phyloP scores from a whole-genome alignment of 2,797 vertebrate species.

The Leontopithecus rosalia region DNA sequence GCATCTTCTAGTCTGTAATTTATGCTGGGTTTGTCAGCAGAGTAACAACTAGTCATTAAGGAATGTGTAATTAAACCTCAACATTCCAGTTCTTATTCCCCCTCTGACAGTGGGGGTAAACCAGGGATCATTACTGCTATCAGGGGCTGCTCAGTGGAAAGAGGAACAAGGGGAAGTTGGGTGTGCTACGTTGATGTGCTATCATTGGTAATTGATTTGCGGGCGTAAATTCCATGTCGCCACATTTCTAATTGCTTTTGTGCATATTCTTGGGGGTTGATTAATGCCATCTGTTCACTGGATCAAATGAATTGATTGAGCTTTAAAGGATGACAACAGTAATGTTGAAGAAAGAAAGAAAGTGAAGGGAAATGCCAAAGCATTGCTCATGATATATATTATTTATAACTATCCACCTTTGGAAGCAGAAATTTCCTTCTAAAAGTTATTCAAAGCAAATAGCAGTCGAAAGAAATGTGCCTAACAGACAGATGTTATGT shows the following conservation, averaged over 20 bases:
- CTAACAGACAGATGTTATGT: constrained; percentile 26
- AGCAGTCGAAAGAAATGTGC: constrained; percentile 2
- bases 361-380: constrained; percentile 63
- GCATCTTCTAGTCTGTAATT: constrained; percentile 59
- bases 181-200: not conserved
- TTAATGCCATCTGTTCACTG: constrained; percentile 79
- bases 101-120: not conserved
- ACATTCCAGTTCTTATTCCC: not conserved
- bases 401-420: constrained; percentile 75
- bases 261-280: constrained; percentile 71
- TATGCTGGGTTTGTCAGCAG: constrained; percentile 49
- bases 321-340: constrained; percentile 76
- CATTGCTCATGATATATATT: constrained; percentile 36
- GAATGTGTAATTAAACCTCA: constrained; percentile 72
- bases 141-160: constrained; percentile 31
- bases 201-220: constrained; percentile 74
- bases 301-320: constrained; percentile 68
- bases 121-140: not conserved
- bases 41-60: constrained; percentile 61
- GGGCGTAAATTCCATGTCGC: constrained; percentile 70
- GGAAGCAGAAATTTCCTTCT: constrained; percentile 52
- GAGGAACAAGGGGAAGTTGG: constrained; percentile 20
- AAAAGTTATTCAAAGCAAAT: not conserved
- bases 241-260: constrained; percentile 70
- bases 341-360: constrained; percentile 52